Evolutionary conservation across 2,797 vertebrate species (phyloP).

Genomic region (Falco berigora): DNA sequence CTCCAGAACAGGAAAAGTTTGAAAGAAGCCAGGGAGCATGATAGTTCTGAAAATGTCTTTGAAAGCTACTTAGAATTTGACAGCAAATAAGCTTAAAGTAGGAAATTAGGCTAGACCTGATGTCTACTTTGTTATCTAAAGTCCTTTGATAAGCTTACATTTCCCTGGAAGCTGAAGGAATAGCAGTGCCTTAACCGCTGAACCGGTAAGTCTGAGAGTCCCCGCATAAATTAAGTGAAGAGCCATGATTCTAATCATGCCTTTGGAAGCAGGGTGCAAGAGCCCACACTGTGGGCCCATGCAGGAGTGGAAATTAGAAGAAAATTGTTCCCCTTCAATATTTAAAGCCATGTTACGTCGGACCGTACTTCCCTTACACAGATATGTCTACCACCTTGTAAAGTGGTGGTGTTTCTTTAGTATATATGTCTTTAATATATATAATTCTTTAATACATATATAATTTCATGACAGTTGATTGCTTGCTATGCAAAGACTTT

Average conservation of each 20-base stretch:
- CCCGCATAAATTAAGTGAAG: not conserved
- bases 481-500: not conserved
- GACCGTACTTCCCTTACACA: not conserved
- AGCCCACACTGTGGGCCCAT: rapidly evolving
- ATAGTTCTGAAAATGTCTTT: not conserved
- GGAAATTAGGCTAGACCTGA: not conserved
- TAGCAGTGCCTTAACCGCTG: not conserved
- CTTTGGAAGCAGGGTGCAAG: not conserved
- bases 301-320: not conserved
- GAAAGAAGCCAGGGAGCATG: not conserved
- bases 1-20: not conserved
- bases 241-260: not conserved
- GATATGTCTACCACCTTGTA: not conserved
- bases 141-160: not conserved
- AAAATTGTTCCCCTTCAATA: not conserved
- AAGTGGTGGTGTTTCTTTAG: not conserved
- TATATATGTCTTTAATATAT: not conserved
- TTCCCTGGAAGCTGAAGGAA: not conserved
- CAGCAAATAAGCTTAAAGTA: not conserved
- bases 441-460: not conserved
- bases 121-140: not conserved
- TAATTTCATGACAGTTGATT: not conserved
- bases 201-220: not conserved
- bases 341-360: not conserved
- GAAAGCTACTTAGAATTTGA: not conserved